Evolutionary conservation across 1,140 invertebrate species (phyloP).

Genomic region (Cotesia typhae): DNA sequence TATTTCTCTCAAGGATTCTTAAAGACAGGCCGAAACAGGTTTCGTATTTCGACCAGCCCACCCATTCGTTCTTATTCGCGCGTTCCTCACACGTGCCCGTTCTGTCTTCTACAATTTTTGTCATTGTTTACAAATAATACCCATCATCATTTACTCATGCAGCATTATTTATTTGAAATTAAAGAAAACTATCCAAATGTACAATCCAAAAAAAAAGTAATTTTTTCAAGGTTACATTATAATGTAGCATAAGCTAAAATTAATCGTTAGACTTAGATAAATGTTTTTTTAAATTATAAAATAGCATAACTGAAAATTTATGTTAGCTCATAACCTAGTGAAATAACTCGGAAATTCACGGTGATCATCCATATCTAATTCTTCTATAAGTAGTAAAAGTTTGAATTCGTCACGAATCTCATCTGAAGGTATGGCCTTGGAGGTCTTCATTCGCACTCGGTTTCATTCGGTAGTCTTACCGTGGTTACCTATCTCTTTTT

Average conservation of each 20-base stretch:
- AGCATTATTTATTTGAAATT: not conserved
- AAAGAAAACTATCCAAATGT: too few relatives aligned
- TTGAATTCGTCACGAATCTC: conserved; percentile 48
- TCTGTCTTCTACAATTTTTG: conserved; percentile 1
- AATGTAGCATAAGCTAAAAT: too few relatives aligned
- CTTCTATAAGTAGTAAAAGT: conserved; percentile 27
- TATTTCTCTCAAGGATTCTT: not conserved
- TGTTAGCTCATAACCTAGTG: too few relatives aligned
- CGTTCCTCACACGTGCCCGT: conserved; percentile 23
- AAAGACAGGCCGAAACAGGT: conserved; percentile 33
- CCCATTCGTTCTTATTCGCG: conserved; percentile 25
- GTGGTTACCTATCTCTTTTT: too few relatives aligned
- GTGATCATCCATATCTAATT: conserved; percentile 37
- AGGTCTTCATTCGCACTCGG: conserved; percentile 39
- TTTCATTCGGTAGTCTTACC: conserved; percentile 23
- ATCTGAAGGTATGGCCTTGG: conserved; percentile 14
- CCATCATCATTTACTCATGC: conserved; percentile 7
- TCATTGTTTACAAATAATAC: conserved; percentile 4
- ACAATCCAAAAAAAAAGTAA: too few relatives aligned
- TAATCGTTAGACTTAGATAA: not conserved
- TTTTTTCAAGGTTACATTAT: too few relatives aligned
- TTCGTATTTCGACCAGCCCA: conserved; percentile 1
- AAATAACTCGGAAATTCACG: conserved; percentile 1
- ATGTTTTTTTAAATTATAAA: not conserved
- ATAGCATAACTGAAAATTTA: conserved; percentile 2